Evolutionary conservation across 2,113 vertebrate species (phyloP).

Genomic region (Benitochromis conjunctus): DNA sequence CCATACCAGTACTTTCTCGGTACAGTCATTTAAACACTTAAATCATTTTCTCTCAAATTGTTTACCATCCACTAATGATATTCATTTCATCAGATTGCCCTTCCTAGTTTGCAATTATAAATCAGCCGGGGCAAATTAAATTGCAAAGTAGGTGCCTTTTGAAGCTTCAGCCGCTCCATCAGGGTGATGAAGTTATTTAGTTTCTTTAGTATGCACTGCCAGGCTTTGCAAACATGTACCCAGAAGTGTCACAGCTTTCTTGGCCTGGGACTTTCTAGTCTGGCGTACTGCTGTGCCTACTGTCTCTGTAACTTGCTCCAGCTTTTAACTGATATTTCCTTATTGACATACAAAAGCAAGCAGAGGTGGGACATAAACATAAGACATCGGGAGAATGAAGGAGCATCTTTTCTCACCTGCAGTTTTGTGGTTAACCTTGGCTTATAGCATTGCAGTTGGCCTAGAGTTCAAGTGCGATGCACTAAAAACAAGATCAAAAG

Average conservation of each 20-base stretch:
- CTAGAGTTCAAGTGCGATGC: not conserved
- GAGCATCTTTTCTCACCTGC: not conserved
- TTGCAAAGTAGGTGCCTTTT: slow-evolving; percentile 18
- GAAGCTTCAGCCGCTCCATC: not conserved
- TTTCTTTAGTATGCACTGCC: slow-evolving; percentile 15
- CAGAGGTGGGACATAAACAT: not conserved
- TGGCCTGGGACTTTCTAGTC: not conserved
- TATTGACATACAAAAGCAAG: not conserved
- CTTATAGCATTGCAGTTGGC: not conserved
- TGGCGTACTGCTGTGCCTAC: slow-evolving; percentile 19
- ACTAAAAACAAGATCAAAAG: not conserved
- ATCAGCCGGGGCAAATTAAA: slow-evolving; percentile 10
- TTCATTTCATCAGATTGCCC: slow-evolving; percentile 19
- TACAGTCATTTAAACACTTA: not conserved
- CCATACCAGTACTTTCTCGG: not conserved
- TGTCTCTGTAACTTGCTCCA: not conserved
- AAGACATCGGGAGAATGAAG: not conserved
- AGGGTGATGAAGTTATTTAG: not conserved
- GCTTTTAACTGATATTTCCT: not conserved
- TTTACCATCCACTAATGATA: slow-evolving; percentile 23
- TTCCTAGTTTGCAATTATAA: slow-evolving; percentile 32
- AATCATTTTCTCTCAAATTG: not conserved
- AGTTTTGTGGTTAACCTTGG: not conserved
- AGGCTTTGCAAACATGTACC: slow-evolving; percentile 30
- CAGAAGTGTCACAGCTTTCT: slow-evolving; percentile 16